These are phyloP conservation scores for Eptesicus fuscus DNA, from an alignment of 2,113 vertebrate species.

Conservation along the genomic window DNA sequence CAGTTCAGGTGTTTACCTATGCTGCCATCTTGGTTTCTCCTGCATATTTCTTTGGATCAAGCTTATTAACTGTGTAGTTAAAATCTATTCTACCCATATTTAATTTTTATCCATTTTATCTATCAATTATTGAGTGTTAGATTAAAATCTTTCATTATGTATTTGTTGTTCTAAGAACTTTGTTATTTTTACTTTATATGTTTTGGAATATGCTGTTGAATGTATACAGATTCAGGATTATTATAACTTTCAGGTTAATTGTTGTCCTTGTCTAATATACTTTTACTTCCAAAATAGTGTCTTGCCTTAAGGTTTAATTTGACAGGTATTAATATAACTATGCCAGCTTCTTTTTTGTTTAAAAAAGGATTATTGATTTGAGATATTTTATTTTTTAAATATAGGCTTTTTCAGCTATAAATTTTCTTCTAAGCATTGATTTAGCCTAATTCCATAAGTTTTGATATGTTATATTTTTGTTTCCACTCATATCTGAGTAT, in stretches of 20 bases:
- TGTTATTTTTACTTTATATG: neutral
- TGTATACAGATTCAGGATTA: neutral
- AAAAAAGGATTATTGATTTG: neutral
- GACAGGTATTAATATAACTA: neutral
- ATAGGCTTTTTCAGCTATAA: neutral
- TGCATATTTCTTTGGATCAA: neutral
- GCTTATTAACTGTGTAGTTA: neutral
- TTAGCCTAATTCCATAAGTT: neutral
- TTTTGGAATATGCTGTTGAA: conserved; percentile 8
- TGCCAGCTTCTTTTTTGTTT: neutral
- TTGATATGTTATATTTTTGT: neutral
- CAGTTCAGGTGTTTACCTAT: too few relatives aligned
- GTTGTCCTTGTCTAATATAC: neutral
- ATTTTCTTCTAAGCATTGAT: neutral
- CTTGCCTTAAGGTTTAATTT: conserved; percentile 10
- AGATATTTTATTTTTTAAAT: neutral
- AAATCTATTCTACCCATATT: neutral
- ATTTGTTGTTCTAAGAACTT: neutral
- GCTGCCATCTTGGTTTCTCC: too few relatives aligned
- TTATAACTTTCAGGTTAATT: neutral
- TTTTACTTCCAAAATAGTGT: conserved; percentile 12
- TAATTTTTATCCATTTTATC: neutral
- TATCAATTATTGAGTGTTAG: neutral
- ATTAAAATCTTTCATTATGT: neutral
- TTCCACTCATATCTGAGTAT: neutral